Base-by-base conservation (phyloP, 2,113 vertebrate genomes). In the Sterrhoptilus dennistouni region DNA sequence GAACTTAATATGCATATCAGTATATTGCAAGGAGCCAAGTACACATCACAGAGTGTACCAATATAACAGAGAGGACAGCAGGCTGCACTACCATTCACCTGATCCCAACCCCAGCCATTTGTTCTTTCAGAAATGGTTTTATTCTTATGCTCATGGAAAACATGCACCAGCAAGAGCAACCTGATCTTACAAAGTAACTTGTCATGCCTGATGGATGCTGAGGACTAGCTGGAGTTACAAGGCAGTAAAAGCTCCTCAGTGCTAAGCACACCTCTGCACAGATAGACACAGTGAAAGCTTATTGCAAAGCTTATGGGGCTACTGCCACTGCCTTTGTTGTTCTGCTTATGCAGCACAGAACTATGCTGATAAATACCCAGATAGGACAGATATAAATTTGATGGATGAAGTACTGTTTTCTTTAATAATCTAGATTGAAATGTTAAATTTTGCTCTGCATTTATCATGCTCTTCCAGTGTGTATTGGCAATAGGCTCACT, bases 401-500 rank as follows among this genome's bases (percentile, higher is more conserved):
- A 94, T 81, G 68, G 79, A 93, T 93, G 79, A 90, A 86, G 38
- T 75, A 56, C 25, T 57, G 38, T 91, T 91, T 94, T 94, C 54
- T 88, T 38, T 94, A 94, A 95, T 63, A 92, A 91, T 68, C 47
- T 68, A 75, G 40, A 85, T 57, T 7, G 2, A 96, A 96, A 86
- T 74, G 75, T 77, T 94, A 90, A 80, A 40, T 83, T 94, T 87
- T 66, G 65, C 27, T 72, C 59, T 57, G 54, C 69, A 65, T 94
- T 90, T 93, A 75, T 86, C 87, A 87, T 12, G 8, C 6, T 64
- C 27, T 89, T 88, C 71, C 59, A 54, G 36, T 0, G 1, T 4
- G 1, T 72, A 52, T 56, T 90, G 72, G 75, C 82, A 90, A 83
- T 52, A 81, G 82, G n/a, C 15, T 88, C 31, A 6, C 78, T 88